Base-by-base conservation (phyloP, 2,797 vertebrate species). In the Siniperca obscura region DNA sequence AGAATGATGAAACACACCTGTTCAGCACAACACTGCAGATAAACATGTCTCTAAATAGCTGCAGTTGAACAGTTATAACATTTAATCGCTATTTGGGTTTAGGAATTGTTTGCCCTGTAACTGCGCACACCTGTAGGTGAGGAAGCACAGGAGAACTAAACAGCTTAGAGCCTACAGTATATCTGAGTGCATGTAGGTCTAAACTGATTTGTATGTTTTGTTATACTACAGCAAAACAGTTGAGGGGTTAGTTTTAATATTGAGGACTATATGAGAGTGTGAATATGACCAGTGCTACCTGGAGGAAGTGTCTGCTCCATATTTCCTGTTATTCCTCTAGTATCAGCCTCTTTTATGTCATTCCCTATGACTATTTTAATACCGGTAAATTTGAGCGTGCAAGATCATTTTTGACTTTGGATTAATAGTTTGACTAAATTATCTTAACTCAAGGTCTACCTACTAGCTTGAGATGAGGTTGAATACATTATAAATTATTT, bases 1-100 rank as follows among this genome's bases (percentile, higher is more conserved):
- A 85, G 68, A 50, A 2, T n/a, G 27, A 70, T 70, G 21, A 71
- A 85, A 78, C 76, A 73, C 66, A 55, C 62, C 48, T 5, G n/a
- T 70, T 76, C 4, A 34, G 34, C 14, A 48, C 60, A 76, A n/a
- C 44, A 21, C 60, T 52, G 53, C 19, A 74, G 61, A 73, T 75
- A 72, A 83, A 59, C 34, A 3, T 10, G 16, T 21, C 25, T 73
- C 50, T 59, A 44, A 74, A 85, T 46, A 1, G 62, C 55, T 60
- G 19, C 16, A 71, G n/a, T 56, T 56, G 14, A 67, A 22, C n/a
- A 44, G 38, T 69, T 65, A n/a, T 1, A 56, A 56, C 13, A 48
- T 80, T 48, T 61, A 5, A 50, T 74, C 50, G 3, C 13, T 67
- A 7, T 80, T 62, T 74, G 25, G 40, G 40, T 80, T 70, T 16